phyloP scores from a whole-genome alignment of 2,797 vertebrate species.

The Notolepis coatsorum region DNA sequence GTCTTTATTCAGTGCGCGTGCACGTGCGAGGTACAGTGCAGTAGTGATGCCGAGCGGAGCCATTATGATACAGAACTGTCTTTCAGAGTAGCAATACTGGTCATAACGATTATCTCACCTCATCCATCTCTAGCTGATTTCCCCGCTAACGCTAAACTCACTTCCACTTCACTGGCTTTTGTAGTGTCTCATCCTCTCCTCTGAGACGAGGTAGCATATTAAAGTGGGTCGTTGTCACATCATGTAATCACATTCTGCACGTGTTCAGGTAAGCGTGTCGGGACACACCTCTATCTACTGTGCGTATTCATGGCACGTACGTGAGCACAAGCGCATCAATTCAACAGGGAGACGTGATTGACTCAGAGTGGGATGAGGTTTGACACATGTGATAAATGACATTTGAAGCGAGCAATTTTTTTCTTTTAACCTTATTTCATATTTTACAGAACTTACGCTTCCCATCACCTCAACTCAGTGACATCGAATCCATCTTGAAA shows the following conservation, averaged over 20 bases:
- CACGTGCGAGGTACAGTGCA: too few relatives aligned
- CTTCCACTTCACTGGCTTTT: conserved; percentile 27
- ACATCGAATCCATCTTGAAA: conserved; percentile 68
- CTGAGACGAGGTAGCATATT: background rate
- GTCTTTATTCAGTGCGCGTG: too few relatives aligned
- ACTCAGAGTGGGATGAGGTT: conserved; percentile 26
- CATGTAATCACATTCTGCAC: background rate
- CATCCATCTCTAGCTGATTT: conserved; percentile 50
- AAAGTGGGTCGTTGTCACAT: background rate
- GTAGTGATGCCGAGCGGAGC: too few relatives aligned
- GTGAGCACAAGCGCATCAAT: conserved; percentile 1
- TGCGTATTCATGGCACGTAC: too few relatives aligned
- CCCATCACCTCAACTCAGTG: conserved; percentile 29
- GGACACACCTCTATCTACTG: too few relatives aligned
- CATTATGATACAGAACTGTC: too few relatives aligned
- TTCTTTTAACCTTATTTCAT: conserved; percentile 19
- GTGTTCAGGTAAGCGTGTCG: background rate
- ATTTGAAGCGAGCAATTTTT: conserved; percentile 8
- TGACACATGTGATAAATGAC: conserved; percentile 18
- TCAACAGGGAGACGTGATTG: conserved; percentile 7
- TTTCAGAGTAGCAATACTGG: background rate
- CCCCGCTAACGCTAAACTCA: conserved; percentile 12
- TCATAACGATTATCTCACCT: conserved; percentile 57
- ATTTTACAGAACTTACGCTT: conserved; percentile 17
- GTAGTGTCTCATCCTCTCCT: conserved; percentile 4